Conservation (phyloP, 2,888 invertebrate genomes). For the Diplolepis rosae region DNA sequence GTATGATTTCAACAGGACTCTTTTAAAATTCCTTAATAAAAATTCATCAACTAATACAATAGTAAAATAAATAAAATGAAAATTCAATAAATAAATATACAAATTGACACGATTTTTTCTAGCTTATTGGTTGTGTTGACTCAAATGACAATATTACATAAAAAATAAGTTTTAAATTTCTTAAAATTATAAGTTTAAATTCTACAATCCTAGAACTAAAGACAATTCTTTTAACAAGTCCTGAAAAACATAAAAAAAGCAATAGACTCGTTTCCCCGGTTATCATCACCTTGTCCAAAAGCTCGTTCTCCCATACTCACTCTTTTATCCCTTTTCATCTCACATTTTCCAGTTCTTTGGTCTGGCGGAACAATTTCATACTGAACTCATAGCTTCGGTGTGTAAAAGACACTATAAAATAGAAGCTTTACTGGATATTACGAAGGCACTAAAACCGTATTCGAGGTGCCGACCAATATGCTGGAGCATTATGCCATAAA, state of each 20-base stretch:
- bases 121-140: too few species aligned
- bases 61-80: too few species aligned
- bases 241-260: not conserved
- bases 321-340: not conserved
- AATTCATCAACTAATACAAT: too few species aligned
- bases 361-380: slow-evolving; percentile 34
- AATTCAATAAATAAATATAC: too few species aligned
- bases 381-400: slow-evolving; percentile 34
- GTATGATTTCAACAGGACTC: too few species aligned
- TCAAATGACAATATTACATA: too few species aligned
- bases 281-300: not conserved
- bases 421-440: slow-evolving; percentile 54
- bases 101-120: too few species aligned
- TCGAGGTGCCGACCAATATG: slow-evolving; percentile 45
- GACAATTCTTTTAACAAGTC: not conserved
- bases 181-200: too few species aligned
- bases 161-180: too few species aligned
- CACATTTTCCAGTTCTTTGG: slow-evolving; percentile 33
- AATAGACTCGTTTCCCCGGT: not conserved
- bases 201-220: too few species aligned
- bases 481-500: slow-evolving; percentile 54
- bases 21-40: too few species aligned
- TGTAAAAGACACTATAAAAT: slow-evolving; percentile 59
- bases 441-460: slow-evolving; percentile 56
- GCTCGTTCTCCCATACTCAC: not conserved